phyloP scores from a whole-genome alignment of 2,113 vertebrate species.

The Percopsis transmontana region DNA sequence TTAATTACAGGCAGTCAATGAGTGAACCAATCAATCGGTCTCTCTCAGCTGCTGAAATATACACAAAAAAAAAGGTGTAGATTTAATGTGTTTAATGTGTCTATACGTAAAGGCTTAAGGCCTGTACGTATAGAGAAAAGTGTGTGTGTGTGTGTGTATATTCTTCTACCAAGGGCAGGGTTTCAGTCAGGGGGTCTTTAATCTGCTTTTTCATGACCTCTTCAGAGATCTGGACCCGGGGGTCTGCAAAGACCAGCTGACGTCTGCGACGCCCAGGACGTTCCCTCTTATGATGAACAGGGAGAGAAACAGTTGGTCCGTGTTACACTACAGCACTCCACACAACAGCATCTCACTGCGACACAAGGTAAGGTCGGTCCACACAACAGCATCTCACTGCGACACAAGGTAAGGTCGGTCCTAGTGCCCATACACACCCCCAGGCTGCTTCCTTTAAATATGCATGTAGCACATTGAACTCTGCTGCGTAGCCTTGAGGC shows the following conservation, averaged over 20 bases:
- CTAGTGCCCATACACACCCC: no score
- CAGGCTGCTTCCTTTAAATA: no score
- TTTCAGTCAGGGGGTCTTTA: constrained; percentile 60
- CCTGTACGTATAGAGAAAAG: neutral
- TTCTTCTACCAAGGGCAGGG: constrained; percentile 69
- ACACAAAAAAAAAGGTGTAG: no score
- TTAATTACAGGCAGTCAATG: constrained; percentile 24
- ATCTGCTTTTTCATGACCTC: constrained; percentile 75
- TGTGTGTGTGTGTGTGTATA: neutral
- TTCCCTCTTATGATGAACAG: constrained; percentile 13
- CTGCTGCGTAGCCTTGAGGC: no score
- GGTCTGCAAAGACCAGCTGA: constrained; percentile 77
- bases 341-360: constrained; percentile 12
- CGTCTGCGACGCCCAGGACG: constrained; percentile 46
- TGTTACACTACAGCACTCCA: neutral
- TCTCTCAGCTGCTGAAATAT: neutral
- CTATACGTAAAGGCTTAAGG: no score
- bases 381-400: constrained; percentile 14
- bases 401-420: no score
- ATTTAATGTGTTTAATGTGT: no score
- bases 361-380: neutral
- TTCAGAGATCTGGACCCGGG: constrained; percentile 77
- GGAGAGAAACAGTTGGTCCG: neutral
- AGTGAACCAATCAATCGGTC: constrained; percentile 4
- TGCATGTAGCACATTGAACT: no score